phyloP scores from a whole-genome alignment of 2,113 vertebrate species.

The Cromileptes altivelis region DNA sequence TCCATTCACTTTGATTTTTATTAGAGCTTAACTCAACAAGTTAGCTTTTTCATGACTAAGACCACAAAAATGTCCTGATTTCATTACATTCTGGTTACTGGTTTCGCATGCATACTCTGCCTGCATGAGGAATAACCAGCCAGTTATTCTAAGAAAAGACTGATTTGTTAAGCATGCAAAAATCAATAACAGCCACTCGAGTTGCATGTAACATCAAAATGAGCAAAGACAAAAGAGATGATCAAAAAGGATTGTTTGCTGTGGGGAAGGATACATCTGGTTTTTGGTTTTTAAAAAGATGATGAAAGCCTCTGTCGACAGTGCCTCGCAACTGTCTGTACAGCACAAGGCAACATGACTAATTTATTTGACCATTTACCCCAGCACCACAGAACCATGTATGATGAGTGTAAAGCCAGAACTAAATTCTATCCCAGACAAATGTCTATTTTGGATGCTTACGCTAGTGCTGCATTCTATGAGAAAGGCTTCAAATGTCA shows the following conservation, averaged over 20 bases:
- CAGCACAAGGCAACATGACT: constrained; percentile 35
- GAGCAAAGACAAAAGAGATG: background rate
- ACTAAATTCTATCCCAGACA: constrained; percentile 40
- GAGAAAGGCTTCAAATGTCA: constrained; percentile 58
- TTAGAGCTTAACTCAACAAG: background rate
- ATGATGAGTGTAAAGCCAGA: constrained; percentile 42
- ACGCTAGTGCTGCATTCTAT: background rate
- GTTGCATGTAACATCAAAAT: constrained; percentile 12
- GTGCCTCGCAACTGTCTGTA: constrained; percentile 30
- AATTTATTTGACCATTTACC: constrained; percentile 43
- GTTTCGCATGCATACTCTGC: background rate
- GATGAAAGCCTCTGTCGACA: constrained; percentile 25
- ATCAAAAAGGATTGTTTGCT: constrained; percentile 3
- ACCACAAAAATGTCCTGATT: constrained; percentile 9
- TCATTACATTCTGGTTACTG: constrained; percentile 2
- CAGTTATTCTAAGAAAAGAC: constrained; percentile 13
- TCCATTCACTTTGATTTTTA: constrained; percentile 9
- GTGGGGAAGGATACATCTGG: background rate
- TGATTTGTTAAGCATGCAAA: constrained; percentile 15
- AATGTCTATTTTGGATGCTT: constrained; percentile 54
- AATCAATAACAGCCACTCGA: background rate
- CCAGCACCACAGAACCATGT: constrained; percentile 51
- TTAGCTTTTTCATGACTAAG: background rate
- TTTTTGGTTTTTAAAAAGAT: constrained; percentile 16
- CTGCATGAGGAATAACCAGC: background rate